Evolutionary conservation across 2,888 invertebrate genomes (phyloP).

Genomic region (Hemaris fuciformis): DNA sequence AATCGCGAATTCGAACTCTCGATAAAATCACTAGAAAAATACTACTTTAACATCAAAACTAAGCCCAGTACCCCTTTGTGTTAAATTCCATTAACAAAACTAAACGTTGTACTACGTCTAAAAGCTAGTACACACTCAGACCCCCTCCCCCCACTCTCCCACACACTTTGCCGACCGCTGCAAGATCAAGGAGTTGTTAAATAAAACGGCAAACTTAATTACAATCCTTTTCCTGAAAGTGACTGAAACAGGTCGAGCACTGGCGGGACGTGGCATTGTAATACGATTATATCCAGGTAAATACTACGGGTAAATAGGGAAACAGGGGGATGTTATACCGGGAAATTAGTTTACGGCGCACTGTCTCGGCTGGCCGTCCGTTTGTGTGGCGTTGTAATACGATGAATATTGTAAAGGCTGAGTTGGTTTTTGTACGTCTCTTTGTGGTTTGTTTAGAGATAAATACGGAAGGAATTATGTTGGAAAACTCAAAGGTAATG

Average conservation of each 20-base stretch:
- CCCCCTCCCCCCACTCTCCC: neutral
- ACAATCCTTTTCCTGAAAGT: neutral
- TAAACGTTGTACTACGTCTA: neutral
- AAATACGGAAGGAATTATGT: no score
- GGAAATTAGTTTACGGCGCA: neutral
- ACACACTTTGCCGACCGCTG: no score
- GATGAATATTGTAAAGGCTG: no score
- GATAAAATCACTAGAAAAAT: no score
- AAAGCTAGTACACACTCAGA: neutral
- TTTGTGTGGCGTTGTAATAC: neutral
- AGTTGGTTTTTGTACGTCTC: no score
- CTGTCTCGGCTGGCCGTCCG: neutral
- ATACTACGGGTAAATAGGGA: neutral
- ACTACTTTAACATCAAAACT: no score
- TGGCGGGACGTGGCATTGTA: neutral
- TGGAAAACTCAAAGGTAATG: no score
- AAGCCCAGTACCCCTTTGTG: no score
- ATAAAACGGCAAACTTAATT: neutral
- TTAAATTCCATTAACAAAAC: no score
- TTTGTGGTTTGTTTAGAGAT: no score
- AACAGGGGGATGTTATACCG: neutral
- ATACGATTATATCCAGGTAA: neutral
- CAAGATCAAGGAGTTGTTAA: neutral
- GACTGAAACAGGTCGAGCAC: neutral
- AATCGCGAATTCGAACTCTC: no score